phyloP scores from a whole-genome alignment of 37 sponge, comb jelly and placozoan species.

The Hexactinellida sp. region DNA sequence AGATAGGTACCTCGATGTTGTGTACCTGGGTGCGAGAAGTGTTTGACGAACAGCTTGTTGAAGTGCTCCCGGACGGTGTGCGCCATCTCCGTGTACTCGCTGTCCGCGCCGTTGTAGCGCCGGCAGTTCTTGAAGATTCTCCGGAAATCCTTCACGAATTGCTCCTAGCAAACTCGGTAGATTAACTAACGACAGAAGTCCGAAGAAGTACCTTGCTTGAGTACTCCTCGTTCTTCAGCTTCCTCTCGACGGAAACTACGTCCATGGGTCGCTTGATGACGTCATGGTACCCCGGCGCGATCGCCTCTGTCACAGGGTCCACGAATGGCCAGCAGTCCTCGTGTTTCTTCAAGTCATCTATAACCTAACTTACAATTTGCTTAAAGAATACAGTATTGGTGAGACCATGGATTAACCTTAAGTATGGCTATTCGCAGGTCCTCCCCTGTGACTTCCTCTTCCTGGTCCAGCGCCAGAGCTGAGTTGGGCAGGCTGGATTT shows the following conservation, averaged over 20 bases:
- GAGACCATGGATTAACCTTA: not conserved
- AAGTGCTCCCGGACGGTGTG: conserved; percentile 26
- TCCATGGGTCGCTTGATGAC: conserved; percentile 63
- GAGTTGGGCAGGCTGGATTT: not conserved
- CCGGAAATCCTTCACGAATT: conserved; percentile 53
- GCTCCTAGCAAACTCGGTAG: not conserved
- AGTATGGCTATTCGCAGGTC: not conserved
- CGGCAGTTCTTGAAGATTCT: conserved; percentile 57
- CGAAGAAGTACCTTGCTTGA: not conserved
- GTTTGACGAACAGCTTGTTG: conserved; percentile 28
- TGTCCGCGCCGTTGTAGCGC: conserved; percentile 68
- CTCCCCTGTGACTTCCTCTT: not conserved
- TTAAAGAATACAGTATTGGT: not conserved
- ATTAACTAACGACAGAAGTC: not conserved
- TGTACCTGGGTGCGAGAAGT: conserved; percentile 27
- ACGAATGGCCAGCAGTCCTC: conserved; percentile 72
- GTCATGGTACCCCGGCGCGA: conserved; percentile 75
- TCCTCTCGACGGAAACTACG: conserved; percentile 51
- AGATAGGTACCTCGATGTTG: too few species aligned
- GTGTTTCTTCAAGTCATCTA: conserved; percentile 33
- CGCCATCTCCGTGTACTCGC: conserved; percentile 60
- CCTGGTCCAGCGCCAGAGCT: not conserved
- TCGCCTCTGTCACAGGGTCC: conserved; percentile 74
- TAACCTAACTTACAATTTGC: conserved; percentile 16
- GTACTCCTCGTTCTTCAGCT: conserved; percentile 38